phyloP scores from a whole-genome alignment of 2,797 vertebrate species.

The Vireo griseus region DNA sequence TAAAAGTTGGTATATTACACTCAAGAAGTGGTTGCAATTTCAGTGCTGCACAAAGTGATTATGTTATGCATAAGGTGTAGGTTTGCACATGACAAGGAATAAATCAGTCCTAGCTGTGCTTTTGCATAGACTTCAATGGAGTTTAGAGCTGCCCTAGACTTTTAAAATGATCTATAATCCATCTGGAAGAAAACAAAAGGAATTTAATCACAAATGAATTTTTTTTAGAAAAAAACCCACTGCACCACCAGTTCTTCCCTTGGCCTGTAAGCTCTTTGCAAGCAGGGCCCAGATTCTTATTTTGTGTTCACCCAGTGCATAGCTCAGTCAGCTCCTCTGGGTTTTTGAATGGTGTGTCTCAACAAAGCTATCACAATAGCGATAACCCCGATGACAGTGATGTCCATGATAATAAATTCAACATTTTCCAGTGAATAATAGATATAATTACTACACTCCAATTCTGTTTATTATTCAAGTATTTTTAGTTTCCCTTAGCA shows the following conservation, averaged over 20 bases:
- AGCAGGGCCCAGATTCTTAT: background rate
- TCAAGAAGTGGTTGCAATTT: background rate
- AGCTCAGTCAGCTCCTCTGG: background rate
- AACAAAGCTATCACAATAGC: background rate
- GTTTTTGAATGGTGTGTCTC: background rate
- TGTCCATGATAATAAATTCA: slow-evolving; percentile 13
- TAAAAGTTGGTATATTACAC: background rate
- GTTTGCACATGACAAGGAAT: background rate
- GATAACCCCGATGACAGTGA: slow-evolving; percentile 11
- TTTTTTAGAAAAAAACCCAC: background rate
- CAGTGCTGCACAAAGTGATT: background rate
- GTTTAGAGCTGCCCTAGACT: background rate
- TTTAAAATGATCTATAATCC: background rate
- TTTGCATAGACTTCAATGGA: background rate
- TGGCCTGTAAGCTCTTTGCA: background rate
- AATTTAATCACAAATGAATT: background rate
- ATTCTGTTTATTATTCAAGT: slow-evolving; percentile 39
- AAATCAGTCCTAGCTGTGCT: background rate
- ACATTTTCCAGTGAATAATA: slow-evolving; percentile 21
- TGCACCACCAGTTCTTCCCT: background rate
- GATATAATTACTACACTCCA: background rate
- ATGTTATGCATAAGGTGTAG: background rate
- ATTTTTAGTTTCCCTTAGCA: slow-evolving; percentile 39
- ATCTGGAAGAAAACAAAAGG: slow-evolving; percentile 17
- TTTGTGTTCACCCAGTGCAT: background rate